These are phyloP conservation scores for Pipistrellus pygmaeus DNA, from an alignment of 2,797 vertebrate genomes.

Conservation along the genomic window DNA sequence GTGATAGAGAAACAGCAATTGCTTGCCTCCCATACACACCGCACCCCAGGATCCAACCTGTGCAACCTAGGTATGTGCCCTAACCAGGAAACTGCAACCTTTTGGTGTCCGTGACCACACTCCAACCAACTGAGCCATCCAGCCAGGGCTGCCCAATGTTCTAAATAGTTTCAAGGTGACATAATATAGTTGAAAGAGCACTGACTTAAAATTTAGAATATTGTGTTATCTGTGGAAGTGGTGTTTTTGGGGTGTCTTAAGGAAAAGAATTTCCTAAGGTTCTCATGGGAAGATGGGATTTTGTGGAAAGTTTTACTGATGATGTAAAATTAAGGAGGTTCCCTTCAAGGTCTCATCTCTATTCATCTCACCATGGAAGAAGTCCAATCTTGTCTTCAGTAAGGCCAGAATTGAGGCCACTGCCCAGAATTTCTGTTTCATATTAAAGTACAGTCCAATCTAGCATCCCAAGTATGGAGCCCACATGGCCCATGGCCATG, in stretches of 20 bases:
- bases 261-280: background rate
- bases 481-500: background rate
- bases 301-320: background rate
- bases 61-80: background rate
- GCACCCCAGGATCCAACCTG: background rate
- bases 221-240: background rate
- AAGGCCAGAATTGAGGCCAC: background rate
- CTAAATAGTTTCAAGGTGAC: background rate
- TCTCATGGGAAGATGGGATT: background rate
- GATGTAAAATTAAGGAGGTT: background rate
- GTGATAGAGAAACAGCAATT: background rate
- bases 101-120: background rate
- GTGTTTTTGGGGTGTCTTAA: background rate
- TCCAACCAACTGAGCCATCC: background rate
- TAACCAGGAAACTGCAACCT: background rate
- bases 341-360: background rate
- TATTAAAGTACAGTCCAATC: background rate
- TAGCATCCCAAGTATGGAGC: background rate
- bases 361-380: background rate
- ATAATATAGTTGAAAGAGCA: background rate
- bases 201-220: background rate
- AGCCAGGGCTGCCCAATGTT: background rate
- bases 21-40: background rate
- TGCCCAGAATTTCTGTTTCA: background rate
- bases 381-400: background rate